Evolutionary conservation across 2,113 vertebrate species (phyloP).

Genomic region (Pseudorasbora parva): DNA sequence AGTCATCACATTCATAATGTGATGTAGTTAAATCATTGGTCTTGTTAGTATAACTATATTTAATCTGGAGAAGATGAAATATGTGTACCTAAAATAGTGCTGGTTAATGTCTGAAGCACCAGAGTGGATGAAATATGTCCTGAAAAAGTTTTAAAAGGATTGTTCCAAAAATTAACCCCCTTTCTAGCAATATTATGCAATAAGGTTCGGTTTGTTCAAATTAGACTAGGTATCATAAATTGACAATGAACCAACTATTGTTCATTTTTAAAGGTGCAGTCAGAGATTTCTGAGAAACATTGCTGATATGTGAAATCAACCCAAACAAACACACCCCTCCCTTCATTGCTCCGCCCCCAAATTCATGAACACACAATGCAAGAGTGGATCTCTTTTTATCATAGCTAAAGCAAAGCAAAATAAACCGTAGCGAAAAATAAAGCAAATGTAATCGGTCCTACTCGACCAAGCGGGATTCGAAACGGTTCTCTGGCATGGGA

Average conservation of each 20-base stretch:
- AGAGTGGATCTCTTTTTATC: no score
- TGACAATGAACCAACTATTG: background rate
- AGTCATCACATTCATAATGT: background rate
- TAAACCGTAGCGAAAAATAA: no score
- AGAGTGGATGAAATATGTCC: background rate
- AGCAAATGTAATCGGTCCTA: no score
- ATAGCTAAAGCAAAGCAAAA: no score
- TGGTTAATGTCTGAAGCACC: no score
- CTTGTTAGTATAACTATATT: background rate
- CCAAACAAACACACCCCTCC: no score
- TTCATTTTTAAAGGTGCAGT: background rate
- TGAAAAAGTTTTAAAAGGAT: background rate
- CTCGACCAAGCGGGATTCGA: no score
- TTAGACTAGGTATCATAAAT: background rate
- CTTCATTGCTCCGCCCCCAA: no score
- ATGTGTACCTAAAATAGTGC: background rate
- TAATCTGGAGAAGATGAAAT: background rate
- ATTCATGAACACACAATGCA: no score
- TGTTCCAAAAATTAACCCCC: background rate
- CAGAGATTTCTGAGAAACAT: no score
- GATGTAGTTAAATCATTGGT: background rate
- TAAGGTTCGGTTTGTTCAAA: background rate
- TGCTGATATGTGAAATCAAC: no score
- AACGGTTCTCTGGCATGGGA: no score
- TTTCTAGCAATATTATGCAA: background rate